Evolutionary conservation across 2,797 vertebrate genomes (phyloP), one percentile per base, ranked within the genome.

Genomic region (Malurus leucopterus): DNA sequence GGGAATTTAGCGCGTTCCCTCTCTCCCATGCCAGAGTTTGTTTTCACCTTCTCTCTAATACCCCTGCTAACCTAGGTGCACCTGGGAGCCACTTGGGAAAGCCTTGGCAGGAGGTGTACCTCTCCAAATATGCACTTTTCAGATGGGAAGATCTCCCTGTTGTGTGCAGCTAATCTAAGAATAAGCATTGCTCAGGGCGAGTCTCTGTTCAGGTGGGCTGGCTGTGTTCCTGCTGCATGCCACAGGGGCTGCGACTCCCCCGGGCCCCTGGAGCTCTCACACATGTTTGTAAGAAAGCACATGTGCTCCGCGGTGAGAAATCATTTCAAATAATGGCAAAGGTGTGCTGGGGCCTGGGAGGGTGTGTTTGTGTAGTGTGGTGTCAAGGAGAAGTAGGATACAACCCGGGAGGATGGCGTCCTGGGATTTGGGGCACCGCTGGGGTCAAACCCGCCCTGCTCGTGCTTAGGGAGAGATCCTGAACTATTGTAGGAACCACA

Each of bases 21-120:
- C 59, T 77, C 26, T 71, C 50, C 62, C 26, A 26, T 34, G 34
- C 26, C 49, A 51, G 58, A 82, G 41, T 85, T 77, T 78, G 36
- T 67, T 87, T 90, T 80, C 46, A 41, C 47, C 79, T 83, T 87
- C 58, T 53, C 36, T 61, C 51, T 93, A 75, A 77, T 71, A 81
- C 44, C 30, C 19, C 15, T 65, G 65, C 54, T 89, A 67, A 58
- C 55, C 27, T 19, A 9, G 26, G 59, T 62, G 41, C 61, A 70
- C 49, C 63, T 76, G 68, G 83, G 38, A 94, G 36, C 70, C 44
- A 8, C 73, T 65, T 34, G 85, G 82, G 63, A 88, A 81, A 61
- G 68, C 38, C 36, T 54, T 81, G 9, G 13, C 43, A 63, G 47
- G 63, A 65, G 77, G 14, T 44, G 34, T 50, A 50, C 26, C 49